Base-by-base conservation (phyloP, 1,140 invertebrate species). In the Drosophila leontia region DNA sequence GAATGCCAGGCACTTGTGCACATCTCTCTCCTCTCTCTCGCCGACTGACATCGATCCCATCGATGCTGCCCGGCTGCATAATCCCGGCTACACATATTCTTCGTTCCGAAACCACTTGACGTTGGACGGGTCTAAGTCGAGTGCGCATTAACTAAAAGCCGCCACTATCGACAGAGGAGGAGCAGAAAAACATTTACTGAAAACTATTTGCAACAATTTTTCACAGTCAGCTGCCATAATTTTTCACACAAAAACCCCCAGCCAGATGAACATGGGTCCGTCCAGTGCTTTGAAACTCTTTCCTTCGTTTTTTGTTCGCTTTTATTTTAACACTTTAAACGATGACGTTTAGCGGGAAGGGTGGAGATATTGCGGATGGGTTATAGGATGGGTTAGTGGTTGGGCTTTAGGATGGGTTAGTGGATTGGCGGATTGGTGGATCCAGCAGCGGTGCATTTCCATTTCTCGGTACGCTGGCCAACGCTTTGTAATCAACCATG, bases 171-270 rank as follows among this genome's bases (percentile, higher is more conserved):
- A 78, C 78, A 51, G 72, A 62, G 57, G 39, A 76, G 41, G 61
- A 75, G 48, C 48, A 32, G 48, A 32, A 32, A 51, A 82, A 82
- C 84, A 88, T 88, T 88, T 84, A 84, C 84, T 83, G 69, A 72
- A 88, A 88, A 88, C 84, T 88, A 90, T 88, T 88, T 88, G 85
- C 84, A 84, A 88, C 84, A 88, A 88, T 88, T 88, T 88, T 88
- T 88, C 84, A 88, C 85, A 90, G 84, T 90, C 84, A 83, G 67
- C 85, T 88, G 84, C 80, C 84, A 88, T 88, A 88, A 88, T 88
- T 88, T 88, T 88, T 88, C 83, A 86, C 83, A 77, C 75, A 86
- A 78, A 55, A 86, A 64, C 42, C 74, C 55, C 65, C 45, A 60
- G 19, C 62, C 75, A 51, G 75, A 55, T 58, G 75, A 78, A 78